Conservation (phyloP, 1,140 invertebrate genomes). For the Brachionus asplanchnoidis region DNA sequence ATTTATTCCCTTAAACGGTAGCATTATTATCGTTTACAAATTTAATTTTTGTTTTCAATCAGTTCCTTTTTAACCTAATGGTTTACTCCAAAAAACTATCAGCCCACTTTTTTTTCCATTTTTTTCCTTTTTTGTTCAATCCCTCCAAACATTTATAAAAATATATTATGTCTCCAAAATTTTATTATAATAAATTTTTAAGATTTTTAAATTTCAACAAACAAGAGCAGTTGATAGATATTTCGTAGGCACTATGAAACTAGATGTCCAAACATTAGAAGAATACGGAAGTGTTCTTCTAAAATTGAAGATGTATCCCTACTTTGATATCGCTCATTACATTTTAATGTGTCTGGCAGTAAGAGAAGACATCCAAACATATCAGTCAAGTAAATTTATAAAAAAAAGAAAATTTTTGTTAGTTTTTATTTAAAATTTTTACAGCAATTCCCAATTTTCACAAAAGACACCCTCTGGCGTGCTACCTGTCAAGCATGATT, state of each 20-base stretch:
- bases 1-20: not conserved
- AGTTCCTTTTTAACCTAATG: not conserved
- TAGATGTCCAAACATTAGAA: not conserved
- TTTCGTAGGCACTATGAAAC: not conserved
- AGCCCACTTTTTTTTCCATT: not conserved
- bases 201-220: not conserved
- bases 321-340: conserved; percentile 39
- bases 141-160: not conserved
- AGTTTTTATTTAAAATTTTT: not conserved
- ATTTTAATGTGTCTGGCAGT: conserved; percentile 30
- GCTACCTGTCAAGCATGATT: conserved; percentile 94
- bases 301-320: conserved; percentile 40
- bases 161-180: not conserved
- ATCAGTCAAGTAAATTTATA: conserved; percentile 17
- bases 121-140: not conserved
- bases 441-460: conserved; percentile 83
- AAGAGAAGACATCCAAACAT: conserved; percentile 35
- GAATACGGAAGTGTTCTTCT: conserved; percentile 35
- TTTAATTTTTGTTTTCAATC: not conserved
- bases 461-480: conserved; percentile 89
- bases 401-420: not conserved
- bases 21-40: not conserved
- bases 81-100: no score
- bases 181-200: not conserved
- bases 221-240: not conserved